Evolutionary conservation across 30 jellyfish, hydroid and myxozoan genomes (phyloP), one percentile per base, ranked within the genome.

Genomic region (Aurelia aurita complex sp. Pacific): DNA sequence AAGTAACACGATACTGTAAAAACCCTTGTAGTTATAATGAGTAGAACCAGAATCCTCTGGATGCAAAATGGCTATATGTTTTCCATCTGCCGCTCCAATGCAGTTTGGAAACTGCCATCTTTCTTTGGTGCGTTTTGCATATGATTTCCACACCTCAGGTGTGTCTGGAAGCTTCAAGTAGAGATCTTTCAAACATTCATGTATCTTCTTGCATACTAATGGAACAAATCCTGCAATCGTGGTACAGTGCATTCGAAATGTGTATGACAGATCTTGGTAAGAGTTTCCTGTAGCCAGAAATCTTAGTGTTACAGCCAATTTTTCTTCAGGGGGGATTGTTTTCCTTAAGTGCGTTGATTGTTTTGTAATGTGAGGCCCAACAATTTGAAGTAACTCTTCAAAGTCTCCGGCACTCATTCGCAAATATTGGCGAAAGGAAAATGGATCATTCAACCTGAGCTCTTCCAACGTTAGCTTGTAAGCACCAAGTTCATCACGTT

Each of bases 401-500:
- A 71, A 71, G 17, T 7, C 38, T 71, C 15, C 64, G 3, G 81
- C 69, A 15, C 81, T 71, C 81, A 40, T 71, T 18, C 64, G 35
- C 36, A 71, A 40, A 71, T 71, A 71, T 32, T 53, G 35, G 4
- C 81, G 34, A 71, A 71, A 71, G 1, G 81, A 71, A 40, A 71
- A 71, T 71, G 81, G 81, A 38, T 71, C 64, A 40, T 15, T 71
- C 13, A 71, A 42, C 5, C 64, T 17, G 13, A 71, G 81, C 11
- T 71, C 65, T 42, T 34, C 81, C 10, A 71, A 40, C 15, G 69
- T 40, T 7, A 71, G 33, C 59, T 40, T 71, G 64, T 71, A 71
- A 7, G 81, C 81, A 4, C 69, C 81, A 4, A 34, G 35, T 0
- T 1, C 66, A 8, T 71, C 65, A 3, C 81, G 2, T 53, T 43